Conservation (phyloP, 2,888 invertebrate species). For the Tetranychus truncatus region DNA sequence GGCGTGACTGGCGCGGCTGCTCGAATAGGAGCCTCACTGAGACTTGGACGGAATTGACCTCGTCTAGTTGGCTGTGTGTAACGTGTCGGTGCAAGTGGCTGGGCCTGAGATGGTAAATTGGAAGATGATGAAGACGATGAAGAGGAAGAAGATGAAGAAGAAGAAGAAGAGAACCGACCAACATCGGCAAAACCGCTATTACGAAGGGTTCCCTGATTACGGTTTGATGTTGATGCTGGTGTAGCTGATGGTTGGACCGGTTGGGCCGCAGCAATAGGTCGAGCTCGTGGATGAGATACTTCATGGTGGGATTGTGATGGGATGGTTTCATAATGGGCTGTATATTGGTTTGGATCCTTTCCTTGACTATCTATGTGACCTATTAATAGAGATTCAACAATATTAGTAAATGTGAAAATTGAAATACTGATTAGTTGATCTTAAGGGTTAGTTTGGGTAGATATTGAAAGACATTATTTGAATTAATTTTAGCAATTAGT, state of each 20-base stretch:
- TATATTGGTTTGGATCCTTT: slow-evolving; percentile 5
- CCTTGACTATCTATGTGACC: slow-evolving; percentile 17
- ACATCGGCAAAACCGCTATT: not conserved
- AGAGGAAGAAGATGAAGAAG: not conserved
- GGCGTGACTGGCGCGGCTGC: slow-evolving; percentile 8
- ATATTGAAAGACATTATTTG: no score
- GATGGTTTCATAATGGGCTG: not conserved
- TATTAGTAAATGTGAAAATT: no score
- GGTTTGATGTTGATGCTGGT: not conserved
- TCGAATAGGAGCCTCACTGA: slow-evolving; percentile 7
- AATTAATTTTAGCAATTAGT: no score
- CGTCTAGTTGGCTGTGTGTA: not conserved
- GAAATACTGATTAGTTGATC: no score
- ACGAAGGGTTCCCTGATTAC: not conserved
- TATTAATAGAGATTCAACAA: not conserved
- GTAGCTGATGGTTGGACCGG: not conserved
- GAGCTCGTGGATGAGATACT: not conserved
- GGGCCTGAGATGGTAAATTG: not conserved
- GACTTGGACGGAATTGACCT: not conserved
- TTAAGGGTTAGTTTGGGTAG: no score
- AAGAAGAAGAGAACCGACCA: not conserved
- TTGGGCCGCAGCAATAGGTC: not conserved
- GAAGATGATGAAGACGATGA: not conserved
- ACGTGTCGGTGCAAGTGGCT: slow-evolving; percentile 8
- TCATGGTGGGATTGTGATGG: not conserved